Evolutionary conservation across 2,797 vertebrate genomes (phyloP).

Genomic region (Sebastes steindachneri): DNA sequence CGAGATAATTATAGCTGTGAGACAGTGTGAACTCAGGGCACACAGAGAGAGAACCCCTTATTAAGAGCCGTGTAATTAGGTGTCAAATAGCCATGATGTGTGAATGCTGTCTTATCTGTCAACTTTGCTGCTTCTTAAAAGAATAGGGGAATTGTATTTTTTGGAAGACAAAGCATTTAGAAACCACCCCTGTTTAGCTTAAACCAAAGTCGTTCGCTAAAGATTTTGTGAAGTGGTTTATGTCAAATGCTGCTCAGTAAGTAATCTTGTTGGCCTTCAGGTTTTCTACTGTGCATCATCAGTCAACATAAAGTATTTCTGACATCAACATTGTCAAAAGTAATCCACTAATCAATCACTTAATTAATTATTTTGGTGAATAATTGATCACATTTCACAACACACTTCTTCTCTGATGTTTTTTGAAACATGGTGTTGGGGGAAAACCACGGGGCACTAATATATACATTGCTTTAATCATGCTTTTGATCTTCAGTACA

Average conservation of each 20-base stretch:
- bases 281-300: constrained; percentile 14
- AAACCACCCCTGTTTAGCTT: neutral
- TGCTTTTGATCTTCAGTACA: constrained; percentile 84
- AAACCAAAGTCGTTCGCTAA: neutral
- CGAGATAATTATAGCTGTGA: constrained; percentile 84
- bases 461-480: constrained; percentile 86
- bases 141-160: constrained; percentile 54
- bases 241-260: neutral
- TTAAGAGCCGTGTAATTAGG: constrained; percentile 83
- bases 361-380: constrained; percentile 81
- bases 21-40: constrained; percentile 73
- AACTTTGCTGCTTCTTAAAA: constrained; percentile 58
- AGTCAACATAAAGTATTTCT: constrained; percentile 60
- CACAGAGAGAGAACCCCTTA: constrained; percentile 76
- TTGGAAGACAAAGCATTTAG: constrained; percentile 26
- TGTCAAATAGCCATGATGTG: constrained; percentile 76
- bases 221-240: neutral
- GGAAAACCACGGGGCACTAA: constrained; percentile 71
- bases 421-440: constrained; percentile 74
- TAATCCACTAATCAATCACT: constrained; percentile 82
- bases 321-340: constrained; percentile 71
- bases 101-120: constrained; percentile 75
- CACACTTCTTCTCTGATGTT: constrained; percentile 79
- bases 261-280: neutral
- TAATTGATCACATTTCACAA: constrained; percentile 81